A percentile compares a stretch with the other conserved stretches of the same genome.
Conservation (phyloP, 2,113 vertebrate species). For the Turdus rufiventris region DNA sequence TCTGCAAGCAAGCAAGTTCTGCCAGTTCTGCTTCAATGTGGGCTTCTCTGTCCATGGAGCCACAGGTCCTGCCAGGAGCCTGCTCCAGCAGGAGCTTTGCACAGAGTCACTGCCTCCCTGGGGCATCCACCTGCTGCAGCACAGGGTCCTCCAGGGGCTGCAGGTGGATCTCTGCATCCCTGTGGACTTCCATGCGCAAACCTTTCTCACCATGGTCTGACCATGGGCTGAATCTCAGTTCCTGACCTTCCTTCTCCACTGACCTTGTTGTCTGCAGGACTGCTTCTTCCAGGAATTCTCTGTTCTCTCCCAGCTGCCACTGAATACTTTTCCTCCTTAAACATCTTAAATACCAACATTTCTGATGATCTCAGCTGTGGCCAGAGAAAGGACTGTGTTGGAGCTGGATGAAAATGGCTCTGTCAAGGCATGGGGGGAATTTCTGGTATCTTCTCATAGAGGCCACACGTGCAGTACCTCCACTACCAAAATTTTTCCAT, state of each 20-base stretch:
- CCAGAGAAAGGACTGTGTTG: background rate
- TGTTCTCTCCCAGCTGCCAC: background rate
- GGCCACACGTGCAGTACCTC: background rate
- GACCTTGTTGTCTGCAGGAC: background rate
- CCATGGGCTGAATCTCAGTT: rapidly evolving
- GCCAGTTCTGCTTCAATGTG: background rate
- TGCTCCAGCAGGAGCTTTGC: rapidly evolving
- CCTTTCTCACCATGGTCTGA: background rate
- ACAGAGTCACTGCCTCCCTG: rapidly evolving
- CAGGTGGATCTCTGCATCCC: background rate
- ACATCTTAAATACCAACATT: rapidly evolving
- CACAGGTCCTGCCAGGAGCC: background rate
- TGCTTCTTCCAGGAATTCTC: background rate
- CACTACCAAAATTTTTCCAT: background rate
- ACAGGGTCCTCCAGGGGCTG: background rate
- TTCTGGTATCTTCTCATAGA: background rate
- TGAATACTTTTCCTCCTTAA: background rate
- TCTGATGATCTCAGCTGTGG: background rate
- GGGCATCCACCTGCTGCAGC: background rate
- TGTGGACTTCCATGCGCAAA: rapidly evolving
- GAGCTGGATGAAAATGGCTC: background rate
- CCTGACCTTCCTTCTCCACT: background rate
- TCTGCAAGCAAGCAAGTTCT: background rate
- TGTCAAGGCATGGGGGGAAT: background rate
- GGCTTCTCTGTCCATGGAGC: background rate